Evolutionary conservation across 2,888 invertebrate species (phyloP), one percentile per base, ranked within the genome.

Genomic region (Drosophila nr. perissopoda): DNA sequence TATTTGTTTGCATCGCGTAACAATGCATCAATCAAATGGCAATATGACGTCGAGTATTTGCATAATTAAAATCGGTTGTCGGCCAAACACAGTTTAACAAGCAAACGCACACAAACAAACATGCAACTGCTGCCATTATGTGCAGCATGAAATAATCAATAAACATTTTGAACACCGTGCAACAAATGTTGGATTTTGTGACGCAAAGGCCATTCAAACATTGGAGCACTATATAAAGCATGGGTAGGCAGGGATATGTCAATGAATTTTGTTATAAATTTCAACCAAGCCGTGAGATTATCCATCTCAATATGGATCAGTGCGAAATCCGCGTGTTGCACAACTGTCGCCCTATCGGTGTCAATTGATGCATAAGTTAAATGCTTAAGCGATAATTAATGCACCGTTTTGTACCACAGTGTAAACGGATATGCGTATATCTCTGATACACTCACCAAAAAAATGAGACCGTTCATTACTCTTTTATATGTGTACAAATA

Each of bases 1-100:
- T n/a, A 21, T 34, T 56, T 13, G 25, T 4, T 10, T 51, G 10
- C 18, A n/a, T 16, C n/a, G 34, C 4, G n/a, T 6, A 42, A 36
- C 33, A 31, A 52, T 40, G 33, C 31, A 57, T 18, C 29, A 56
- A 46, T 27, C 10, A 56, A 74, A 59, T 38, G 25, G 21, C 48
- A 33, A 34, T 16, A 11, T 75, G 75, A 60, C 67, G 66, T 75
- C 61, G 56, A 62, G 18, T 59, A 13, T 67, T 58, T 66, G 72
- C 72, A 76, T 78, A 63, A 78, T 76, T 78, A 69, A 76, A 72
- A 69, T 61, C 66, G 51, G 31, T 49, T 70, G 54, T 40, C 57
- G 60, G 52, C 29, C 42, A 51, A 69, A 52, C 70, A 52, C 70
- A 62, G 52, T 54, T 62, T 59, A 42, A 66, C 54, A 63, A 42